Percentiles rank a stretch among this genome's conserved stretches.
phyloP scores from a whole-genome alignment of 2,797 vertebrate genomes.

The Xiphophorus birchmanni region DNA sequence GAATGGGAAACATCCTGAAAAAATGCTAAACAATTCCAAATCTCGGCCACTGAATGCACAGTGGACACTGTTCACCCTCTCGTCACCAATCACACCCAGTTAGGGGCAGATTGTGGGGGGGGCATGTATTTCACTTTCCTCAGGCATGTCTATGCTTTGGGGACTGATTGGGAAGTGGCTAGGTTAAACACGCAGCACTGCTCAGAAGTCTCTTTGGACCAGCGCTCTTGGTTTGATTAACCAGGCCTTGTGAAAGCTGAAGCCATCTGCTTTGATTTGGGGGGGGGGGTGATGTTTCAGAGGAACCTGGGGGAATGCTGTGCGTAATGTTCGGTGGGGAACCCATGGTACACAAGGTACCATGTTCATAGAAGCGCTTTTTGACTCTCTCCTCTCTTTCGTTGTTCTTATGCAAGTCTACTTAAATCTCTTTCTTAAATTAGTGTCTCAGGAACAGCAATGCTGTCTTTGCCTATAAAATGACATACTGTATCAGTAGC shows the following conservation, averaged over 20 bases:
- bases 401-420: neutral
- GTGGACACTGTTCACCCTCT: neutral
- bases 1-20: neutral
- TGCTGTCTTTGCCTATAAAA: neutral
- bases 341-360: neutral
- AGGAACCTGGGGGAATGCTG: neutral
- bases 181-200: neutral
- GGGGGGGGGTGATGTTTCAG: neutral
- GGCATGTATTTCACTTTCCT: slow-evolving; percentile 1
- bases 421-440: neutral
- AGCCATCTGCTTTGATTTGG: slow-evolving; percentile 2
- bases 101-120: neutral
- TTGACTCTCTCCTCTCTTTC: neutral
- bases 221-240: slow-evolving; percentile 1
- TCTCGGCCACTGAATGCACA: neutral
- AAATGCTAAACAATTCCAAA: neutral
- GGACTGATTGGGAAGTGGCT: neutral
- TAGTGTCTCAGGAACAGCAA: neutral
- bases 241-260: neutral
- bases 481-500: too few species aligned
- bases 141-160: neutral
- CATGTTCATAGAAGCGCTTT: neutral
- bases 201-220: slow-evolving; percentile 1
- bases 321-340: neutral
- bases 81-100: slow-evolving; percentile 3